Evolutionary conservation across 2,888 invertebrate species (phyloP).

Genomic region (Pollenia griseotomentosa): DNA sequence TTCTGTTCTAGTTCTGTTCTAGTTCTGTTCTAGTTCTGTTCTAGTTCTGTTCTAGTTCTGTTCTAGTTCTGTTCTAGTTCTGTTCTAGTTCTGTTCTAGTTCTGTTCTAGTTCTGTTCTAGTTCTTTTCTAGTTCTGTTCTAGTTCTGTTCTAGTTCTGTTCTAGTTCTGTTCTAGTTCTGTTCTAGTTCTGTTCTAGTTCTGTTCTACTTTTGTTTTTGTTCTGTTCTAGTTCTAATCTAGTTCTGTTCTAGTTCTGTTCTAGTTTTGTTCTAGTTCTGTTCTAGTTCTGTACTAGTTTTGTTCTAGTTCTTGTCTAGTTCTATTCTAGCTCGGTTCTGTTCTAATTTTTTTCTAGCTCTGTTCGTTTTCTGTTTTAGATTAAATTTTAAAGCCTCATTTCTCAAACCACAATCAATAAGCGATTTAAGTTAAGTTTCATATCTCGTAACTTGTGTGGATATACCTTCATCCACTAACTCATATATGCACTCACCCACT

Average conservation of each 20-base stretch:
- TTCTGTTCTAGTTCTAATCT: background rate
- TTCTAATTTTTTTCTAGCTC: too few relatives aligned
- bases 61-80: background rate
- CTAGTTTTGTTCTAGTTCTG: too few relatives aligned
- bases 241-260: background rate
- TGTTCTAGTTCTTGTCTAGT: too few relatives aligned
- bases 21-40: background rate
- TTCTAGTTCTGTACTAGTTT: background rate
- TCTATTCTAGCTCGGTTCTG: background rate
- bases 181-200: background rate
- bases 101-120: background rate
- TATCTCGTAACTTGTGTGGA: too few relatives aligned
- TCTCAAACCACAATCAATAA: too few relatives aligned
- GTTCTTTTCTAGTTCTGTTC: too few relatives aligned
- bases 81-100: background rate
- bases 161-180: too few relatives aligned
- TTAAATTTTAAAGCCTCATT: background rate
- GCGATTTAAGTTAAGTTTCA: background rate
- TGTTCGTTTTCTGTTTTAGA: background rate
- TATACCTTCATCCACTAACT: background rate
- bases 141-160: background rate
- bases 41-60: background rate
- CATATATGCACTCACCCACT: background rate
- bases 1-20: background rate
- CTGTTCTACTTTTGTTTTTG: too few relatives aligned